Conservation (phyloP, 2,888 invertebrate species). For the Apoda limacodes region DNA sequence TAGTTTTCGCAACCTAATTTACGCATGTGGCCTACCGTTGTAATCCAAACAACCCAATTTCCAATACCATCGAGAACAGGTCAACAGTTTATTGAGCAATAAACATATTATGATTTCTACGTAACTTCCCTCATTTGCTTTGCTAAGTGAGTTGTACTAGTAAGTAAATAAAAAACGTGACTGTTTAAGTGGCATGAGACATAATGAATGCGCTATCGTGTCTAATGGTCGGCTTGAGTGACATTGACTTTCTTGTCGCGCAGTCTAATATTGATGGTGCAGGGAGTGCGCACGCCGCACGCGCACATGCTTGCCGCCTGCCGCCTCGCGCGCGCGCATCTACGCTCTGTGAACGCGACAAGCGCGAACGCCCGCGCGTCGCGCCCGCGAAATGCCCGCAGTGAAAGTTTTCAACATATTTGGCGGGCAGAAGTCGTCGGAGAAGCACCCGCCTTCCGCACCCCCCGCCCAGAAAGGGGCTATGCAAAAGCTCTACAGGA, state of each 20-base stretch:
- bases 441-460: conserved; percentile 43
- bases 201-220: conserved; percentile 40
- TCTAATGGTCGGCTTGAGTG: conserved; percentile 38
- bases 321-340: conserved; percentile 62
- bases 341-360: conserved; percentile 51
- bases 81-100: not conserved
- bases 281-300: conserved; percentile 25
- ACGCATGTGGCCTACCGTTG: conserved; percentile 4
- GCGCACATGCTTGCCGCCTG: conserved; percentile 57
- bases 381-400: conserved; percentile 66
- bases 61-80: not conserved
- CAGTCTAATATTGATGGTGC: conserved; percentile 36
- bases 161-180: conserved; percentile 9
- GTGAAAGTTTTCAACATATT: conserved; percentile 69
- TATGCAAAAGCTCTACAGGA: conserved; percentile 65
- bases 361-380: conserved; percentile 45
- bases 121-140: too few species aligned
- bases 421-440: conserved; percentile 65
- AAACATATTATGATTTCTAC: not conserved
- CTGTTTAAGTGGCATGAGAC: conserved; percentile 20
- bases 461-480: conserved; percentile 45
- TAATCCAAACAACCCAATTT: not conserved
- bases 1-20: conserved; percentile 40
- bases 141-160: too few species aligned
- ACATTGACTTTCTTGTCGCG: conserved; percentile 64